Evolutionary conservation across 2,888 invertebrate species (phyloP).

Genomic region (Bhutanitis thaidina): DNA sequence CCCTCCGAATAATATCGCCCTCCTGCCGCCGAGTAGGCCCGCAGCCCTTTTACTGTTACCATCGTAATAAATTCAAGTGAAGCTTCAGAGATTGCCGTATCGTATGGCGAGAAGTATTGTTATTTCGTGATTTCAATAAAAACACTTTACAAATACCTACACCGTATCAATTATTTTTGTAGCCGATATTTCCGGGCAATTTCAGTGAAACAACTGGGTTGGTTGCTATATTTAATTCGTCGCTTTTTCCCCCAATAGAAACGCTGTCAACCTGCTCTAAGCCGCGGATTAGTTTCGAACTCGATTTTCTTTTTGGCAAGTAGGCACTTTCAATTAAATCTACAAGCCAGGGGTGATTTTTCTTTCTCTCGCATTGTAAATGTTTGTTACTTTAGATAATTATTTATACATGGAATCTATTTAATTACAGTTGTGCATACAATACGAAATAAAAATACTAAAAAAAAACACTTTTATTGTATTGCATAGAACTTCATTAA

Average conservation of each 20-base stretch:
- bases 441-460: too few relatives aligned
- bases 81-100: slow-evolving; percentile 56
- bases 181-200: neutral
- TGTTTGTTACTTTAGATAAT: too few relatives aligned
- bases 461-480: too few relatives aligned
- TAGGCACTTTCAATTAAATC: slow-evolving; percentile 16
- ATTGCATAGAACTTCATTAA: too few relatives aligned
- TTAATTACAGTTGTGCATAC: too few relatives aligned
- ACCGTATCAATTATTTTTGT: neutral
- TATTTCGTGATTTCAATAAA: slow-evolving; percentile 10
- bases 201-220: neutral
- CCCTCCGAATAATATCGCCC: slow-evolving; percentile 60
- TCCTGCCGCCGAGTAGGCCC: slow-evolving; percentile 39
- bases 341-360: neutral
- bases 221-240: slow-evolving; percentile 6
- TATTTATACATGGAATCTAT: too few relatives aligned
- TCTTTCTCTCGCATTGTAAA: neutral
- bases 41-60: slow-evolving; percentile 50
- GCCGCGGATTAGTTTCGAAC: slow-evolving; percentile 16
- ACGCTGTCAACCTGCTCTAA: slow-evolving; percentile 7
- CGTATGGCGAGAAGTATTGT: slow-evolving; percentile 25
- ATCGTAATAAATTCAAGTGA: slow-evolving; percentile 59
- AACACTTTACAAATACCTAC: slow-evolving; percentile 11
- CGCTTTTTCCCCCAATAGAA: slow-evolving; percentile 3
- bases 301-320: slow-evolving; percentile 15